Base-by-base conservation (phyloP, 1,140 invertebrate genomes). In the Apis dorsata region DNA sequence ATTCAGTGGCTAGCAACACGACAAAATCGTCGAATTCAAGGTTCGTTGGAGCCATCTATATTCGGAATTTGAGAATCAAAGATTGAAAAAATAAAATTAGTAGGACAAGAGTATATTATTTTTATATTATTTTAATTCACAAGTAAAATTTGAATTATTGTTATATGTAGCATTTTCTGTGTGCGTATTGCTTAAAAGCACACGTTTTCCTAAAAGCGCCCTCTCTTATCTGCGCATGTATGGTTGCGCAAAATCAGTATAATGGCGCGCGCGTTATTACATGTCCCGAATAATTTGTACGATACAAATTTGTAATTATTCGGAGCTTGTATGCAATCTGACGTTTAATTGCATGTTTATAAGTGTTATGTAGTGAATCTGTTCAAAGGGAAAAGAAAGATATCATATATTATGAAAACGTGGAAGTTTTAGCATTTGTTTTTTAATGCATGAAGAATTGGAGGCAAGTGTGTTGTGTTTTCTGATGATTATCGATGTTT, bases 271-370 rank as follows among this genome's bases (percentile, higher is more conserved):
- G 10, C 44, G 21, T 62, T 75, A n/a, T 13, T 44, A 24, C 15
- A 19, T 44, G 44, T 49, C 21, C 8, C 13, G n/a, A 24, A 53
- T 24, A 44, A 69, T 69, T 49, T 69, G 51, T 69, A n/a, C 44
- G 17, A 49, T 13, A 21, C 21, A 13, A 69, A 69, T 69, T 69
- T 51, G 44, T 21, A 66, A 66, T 66, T 66, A 69, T 69, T 69
- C 44, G 68, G 15, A 19, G 15, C 8, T n/a, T 1, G 12, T 15
- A 24, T 28, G 5, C 28, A 3, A n/a, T 24, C 19, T 63, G 9
- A 66, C 63, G 24, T 3, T 9, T 65, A 34, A 65, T 34, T 65
- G 63, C 15, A 66, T 15, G 63, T 15, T 66, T 28, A 17, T 53
- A 51, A 4, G 49, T 53, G n/a, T 53, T 7, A 44, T 12, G 11